Percentiles rank a stretch among this genome's conserved stretches.
Evolutionary conservation across 2,888 invertebrate genomes (phyloP).

Genomic region (Drepana falcataria): DNA sequence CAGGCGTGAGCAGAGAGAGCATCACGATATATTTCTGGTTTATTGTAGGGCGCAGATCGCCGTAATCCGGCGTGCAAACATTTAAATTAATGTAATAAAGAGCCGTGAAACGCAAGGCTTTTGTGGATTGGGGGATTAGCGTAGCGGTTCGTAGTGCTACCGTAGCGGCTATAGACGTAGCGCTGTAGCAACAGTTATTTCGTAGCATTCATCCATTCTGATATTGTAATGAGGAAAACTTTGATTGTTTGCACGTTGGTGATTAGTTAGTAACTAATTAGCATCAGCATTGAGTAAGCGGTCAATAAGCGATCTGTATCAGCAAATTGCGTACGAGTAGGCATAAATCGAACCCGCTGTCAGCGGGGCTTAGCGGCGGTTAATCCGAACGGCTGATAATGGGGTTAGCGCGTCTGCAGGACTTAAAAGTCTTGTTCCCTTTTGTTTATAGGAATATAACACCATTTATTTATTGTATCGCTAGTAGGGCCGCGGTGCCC

Average conservation of each 20-base stretch:
- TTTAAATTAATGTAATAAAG: slow-evolving; percentile 78
- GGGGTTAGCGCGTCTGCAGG: slow-evolving; percentile 64
- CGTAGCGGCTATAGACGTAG: slow-evolving; percentile 16
- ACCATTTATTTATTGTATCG: too few relatives aligned
- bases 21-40: slow-evolving; percentile 36
- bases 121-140: slow-evolving; percentile 52
- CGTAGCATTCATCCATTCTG: neutral
- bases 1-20: slow-evolving; percentile 20
- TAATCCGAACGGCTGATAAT: slow-evolving; percentile 64
- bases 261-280: neutral
- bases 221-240: too few relatives aligned
- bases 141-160: slow-evolving; percentile 28
- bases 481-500: too few relatives aligned
- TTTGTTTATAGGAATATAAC: slow-evolving; percentile 10
- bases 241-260: too few relatives aligned
- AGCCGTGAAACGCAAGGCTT: slow-evolving; percentile 69
- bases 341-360: slow-evolving; percentile 67
- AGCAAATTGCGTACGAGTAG: slow-evolving; percentile 55
- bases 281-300: slow-evolving; percentile 15
- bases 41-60: slow-evolving; percentile 39
- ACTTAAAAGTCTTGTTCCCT: slow-evolving; percentile 50
- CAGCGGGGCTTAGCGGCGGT: slow-evolving; percentile 50
- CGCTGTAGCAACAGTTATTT: slow-evolving; percentile 4
- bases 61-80: slow-evolving; percentile 62
- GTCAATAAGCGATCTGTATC: slow-evolving; percentile 66